Percentiles rank a stretch among this genome's conserved stretches.
Evolutionary conservation across 2,797 vertebrate species (phyloP).

Genomic region (Cryptoblepharus egeriae): DNA sequence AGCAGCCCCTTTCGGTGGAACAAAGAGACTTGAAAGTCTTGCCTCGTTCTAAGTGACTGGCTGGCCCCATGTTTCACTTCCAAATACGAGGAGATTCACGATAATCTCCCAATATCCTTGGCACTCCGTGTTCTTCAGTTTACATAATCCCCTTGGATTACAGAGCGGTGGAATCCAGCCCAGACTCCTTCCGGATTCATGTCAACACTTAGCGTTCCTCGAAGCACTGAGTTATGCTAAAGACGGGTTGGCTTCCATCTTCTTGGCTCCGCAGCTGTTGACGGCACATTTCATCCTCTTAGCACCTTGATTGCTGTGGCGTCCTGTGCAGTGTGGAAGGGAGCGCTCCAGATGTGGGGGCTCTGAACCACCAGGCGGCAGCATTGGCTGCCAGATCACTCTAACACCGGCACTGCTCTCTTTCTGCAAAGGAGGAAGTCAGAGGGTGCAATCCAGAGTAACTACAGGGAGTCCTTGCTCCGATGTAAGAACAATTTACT

Average conservation of each 20-base stretch:
- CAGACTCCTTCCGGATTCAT: constrained; percentile 18
- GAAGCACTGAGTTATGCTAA: accelerated
- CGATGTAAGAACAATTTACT: no score
- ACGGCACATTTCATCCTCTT: background rate
- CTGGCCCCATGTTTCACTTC: background rate
- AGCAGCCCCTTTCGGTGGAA: background rate
- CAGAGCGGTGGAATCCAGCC: background rate
- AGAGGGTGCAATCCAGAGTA: no score
- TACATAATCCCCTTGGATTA: background rate
- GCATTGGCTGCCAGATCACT: constrained; percentile 56
- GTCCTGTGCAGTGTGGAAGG: no score
- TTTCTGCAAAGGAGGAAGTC: background rate
- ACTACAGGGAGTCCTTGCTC: no score
- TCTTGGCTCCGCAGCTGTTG: background rate
- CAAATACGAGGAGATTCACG: background rate
- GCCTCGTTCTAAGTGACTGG: background rate
- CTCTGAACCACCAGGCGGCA: constrained; percentile 64
- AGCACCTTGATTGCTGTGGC: background rate
- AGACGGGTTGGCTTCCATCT: background rate
- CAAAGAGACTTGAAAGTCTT: background rate
- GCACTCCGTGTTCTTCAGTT: accelerated
- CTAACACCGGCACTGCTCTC: no score
- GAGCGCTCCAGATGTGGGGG: background rate
- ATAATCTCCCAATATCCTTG: constrained; percentile 2
- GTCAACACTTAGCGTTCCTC: background rate